Conservation (phyloP, 1,140 invertebrate species). For the Euschistus heros region DNA sequence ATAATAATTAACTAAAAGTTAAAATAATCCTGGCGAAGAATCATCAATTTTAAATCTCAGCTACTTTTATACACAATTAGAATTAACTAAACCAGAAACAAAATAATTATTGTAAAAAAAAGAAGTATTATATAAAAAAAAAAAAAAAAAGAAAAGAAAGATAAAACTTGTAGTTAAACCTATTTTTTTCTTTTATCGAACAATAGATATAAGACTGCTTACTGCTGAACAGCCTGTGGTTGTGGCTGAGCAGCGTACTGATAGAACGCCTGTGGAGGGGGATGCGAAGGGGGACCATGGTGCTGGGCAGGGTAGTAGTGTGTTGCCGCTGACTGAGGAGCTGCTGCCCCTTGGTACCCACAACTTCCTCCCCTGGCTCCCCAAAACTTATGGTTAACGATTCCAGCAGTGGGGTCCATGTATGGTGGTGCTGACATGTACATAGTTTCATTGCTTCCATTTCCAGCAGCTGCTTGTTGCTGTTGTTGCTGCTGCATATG, state of each 20-base stretch:
- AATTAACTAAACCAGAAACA: not conserved
- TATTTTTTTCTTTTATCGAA: not conserved
- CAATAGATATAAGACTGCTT: constrained; percentile 17
- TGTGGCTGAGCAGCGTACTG: constrained; percentile 27
- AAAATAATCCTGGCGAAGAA: too few relatives aligned
- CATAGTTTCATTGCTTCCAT: constrained; percentile 28
- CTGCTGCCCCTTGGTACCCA: constrained; percentile 27
- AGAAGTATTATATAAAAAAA: constrained; percentile 10
- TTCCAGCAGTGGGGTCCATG: constrained; percentile 29
- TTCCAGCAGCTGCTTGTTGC: constrained; percentile 14
- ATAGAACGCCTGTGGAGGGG: constrained; percentile 37
- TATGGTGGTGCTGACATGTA: constrained; percentile 28
- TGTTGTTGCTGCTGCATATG: constrained; percentile 25
- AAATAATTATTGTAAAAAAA: constrained; percentile 2
- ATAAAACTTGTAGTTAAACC: not conserved
- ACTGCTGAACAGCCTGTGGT: constrained; percentile 32
- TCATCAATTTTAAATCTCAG: too few relatives aligned
- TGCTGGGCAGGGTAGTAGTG: constrained; percentile 19
- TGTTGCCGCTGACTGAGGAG: not conserved
- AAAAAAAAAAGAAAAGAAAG: not conserved
- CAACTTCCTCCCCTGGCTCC: constrained; percentile 33
- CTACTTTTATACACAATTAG: too few relatives aligned
- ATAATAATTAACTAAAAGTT: too few relatives aligned
- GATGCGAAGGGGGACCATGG: constrained; percentile 33
- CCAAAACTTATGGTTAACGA: constrained; percentile 31